phyloP scores from a whole-genome alignment of 2,888 invertebrate genomes.

The Shargacucullia verbasci region DNA sequence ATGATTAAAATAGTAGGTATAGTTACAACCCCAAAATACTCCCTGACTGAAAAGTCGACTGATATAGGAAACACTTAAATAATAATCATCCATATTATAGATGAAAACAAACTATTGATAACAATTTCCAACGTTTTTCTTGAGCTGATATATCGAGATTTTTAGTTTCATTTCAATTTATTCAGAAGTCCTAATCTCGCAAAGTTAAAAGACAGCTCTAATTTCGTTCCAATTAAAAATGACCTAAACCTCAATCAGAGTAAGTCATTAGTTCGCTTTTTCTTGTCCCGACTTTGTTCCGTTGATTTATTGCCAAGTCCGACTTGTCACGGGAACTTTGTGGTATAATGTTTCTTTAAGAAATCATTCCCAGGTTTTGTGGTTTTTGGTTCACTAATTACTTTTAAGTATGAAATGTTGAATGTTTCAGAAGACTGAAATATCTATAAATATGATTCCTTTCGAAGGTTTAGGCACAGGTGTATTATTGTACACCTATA shows the following conservation, averaged over 20 bases:
- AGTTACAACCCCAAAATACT: too few relatives aligned
- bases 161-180: neutral
- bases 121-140: too few relatives aligned
- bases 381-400: constrained; percentile 34
- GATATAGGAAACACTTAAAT: too few relatives aligned
- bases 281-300: constrained; percentile 43
- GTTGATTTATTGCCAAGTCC: constrained; percentile 53
- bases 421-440: constrained; percentile 6
- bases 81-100: too few relatives aligned
- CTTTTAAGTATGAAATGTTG: constrained; percentile 25
- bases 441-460: too few relatives aligned
- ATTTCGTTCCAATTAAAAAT: constrained; percentile 46
- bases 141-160: too few relatives aligned
- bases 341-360: constrained; percentile 34
- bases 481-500: too few relatives aligned
- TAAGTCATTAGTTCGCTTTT: constrained; percentile 53
- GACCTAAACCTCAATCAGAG: constrained; percentile 51
- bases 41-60: too few relatives aligned
- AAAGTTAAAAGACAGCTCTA: constrained; percentile 18
- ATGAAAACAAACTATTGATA: too few relatives aligned
- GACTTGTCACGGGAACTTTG: constrained; percentile 37
- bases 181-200: neutral
- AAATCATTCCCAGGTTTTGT: constrained; percentile 39
- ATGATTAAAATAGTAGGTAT: too few relatives aligned
- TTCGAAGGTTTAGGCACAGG: too few relatives aligned